Base-by-base conservation (phyloP, 1,140 invertebrate species). In the Meloidogyne floridensis region DNA sequence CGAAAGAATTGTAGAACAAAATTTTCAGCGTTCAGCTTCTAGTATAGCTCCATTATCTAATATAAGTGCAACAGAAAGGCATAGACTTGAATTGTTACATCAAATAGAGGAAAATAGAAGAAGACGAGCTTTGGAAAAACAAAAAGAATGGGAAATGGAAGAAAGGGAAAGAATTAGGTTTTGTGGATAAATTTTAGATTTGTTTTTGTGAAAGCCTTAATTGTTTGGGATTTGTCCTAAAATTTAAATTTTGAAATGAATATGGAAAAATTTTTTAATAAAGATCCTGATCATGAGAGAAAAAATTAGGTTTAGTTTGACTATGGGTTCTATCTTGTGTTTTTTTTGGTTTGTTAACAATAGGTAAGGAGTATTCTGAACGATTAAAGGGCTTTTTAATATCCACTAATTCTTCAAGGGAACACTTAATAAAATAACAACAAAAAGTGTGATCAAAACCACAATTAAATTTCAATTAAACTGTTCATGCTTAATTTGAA, bases 81-180 rank as follows among this genome's bases (percentile, higher is more conserved):
- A 87, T 65, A 80, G 81, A 43, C 8, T 80, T 10, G 86, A 87
- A 51, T 77, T 87, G 18, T 71, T 87, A 47, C 54, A 75, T 42
- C 86, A 87, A 81, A 87, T 87, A 74, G 87, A 87, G 72, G 86
- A 89, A 18, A 87, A 87, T 53, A 77, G 81, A 54, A 65, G 81
- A 65, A 47, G 87, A 43, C 84, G 85, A 54, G 69, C 71, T 2
- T 65, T 87, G 53, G 87, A 89, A 69, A 86, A 87, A 77, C 77
- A 86, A 32, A 80, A 79, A 47, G 86, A 87, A 54, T 87, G 86
- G 86, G 83, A 88, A 56, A 74, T 81, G 32, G 86, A 87, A n/a
- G 87, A 87, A 70, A 15, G 81, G 5, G 80, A 88, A 74, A 69
- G 86, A 73, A 80, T 87, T 11, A 84, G 81, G 86, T 86, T n/a